Conservation (phyloP, 1,140 invertebrate genomes). For the Drosophila sp. region DNA sequence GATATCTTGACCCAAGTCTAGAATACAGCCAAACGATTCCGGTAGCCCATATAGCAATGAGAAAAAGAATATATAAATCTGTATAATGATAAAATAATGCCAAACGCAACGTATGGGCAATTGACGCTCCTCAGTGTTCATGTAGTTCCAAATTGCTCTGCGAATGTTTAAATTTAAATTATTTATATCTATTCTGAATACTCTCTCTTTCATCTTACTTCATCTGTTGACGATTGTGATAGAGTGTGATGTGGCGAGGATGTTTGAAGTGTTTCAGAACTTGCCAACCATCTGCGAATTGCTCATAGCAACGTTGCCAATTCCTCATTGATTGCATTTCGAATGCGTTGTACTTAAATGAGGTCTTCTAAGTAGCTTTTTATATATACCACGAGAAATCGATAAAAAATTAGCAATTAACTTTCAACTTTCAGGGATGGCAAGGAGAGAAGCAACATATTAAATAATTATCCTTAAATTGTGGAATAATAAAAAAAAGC, state of each 20-base stretch:
- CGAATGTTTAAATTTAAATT: neutral
- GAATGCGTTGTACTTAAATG: too few relatives aligned
- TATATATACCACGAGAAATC: too few relatives aligned
- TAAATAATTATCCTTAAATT: too few relatives aligned
- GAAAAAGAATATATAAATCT: neutral
- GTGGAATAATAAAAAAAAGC: too few relatives aligned
- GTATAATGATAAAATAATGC: constrained; percentile 18
- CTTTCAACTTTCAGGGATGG: too few relatives aligned
- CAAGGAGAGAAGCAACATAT: too few relatives aligned
- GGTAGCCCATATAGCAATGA: neutral
- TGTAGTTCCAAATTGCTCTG: constrained; percentile 35
- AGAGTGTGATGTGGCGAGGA: constrained; percentile 19
- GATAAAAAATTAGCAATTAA: too few relatives aligned
- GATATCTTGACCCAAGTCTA: constrained; percentile 42
- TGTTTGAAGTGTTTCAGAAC: constrained; percentile 16
- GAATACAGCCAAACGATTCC: constrained; percentile 24
- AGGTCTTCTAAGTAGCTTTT: too few relatives aligned
- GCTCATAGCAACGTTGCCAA: constrained; percentile 15
- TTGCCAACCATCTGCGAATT: constrained; percentile 9
- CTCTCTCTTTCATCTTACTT: constrained; percentile 7
- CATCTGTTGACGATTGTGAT: constrained; percentile 32
- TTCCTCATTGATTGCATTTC: too few relatives aligned
- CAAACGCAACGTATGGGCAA: constrained; percentile 3
- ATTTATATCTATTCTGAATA: neutral
- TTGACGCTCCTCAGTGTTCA: constrained; percentile 28